Evolutionary conservation across 2,888 invertebrate species (phyloP).

Genomic region (Meta bourneti): DNA sequence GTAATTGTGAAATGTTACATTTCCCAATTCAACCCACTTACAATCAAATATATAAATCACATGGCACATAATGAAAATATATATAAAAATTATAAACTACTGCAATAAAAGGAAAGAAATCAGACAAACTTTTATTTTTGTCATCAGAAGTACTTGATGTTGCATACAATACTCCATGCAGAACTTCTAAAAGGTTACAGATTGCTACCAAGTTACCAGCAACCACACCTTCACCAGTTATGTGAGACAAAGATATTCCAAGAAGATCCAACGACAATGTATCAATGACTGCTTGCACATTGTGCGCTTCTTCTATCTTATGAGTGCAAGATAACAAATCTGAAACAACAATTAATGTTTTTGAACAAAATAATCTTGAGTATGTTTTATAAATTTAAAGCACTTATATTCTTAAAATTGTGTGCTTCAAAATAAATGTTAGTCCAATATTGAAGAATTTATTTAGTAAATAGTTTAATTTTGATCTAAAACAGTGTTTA

Average conservation of each 20-base stretch:
- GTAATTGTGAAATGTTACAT: no score
- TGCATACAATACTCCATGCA: slow-evolving; percentile 41
- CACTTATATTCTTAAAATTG: neutral
- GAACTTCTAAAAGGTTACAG: slow-evolving; percentile 67
- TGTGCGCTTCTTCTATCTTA: slow-evolving; percentile 64
- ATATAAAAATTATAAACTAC: neutral
- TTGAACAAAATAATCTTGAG: neutral
- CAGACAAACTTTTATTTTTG: slow-evolving; percentile 20
- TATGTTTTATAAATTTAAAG: neutral
- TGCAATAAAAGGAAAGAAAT: neutral
- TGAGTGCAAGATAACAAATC: slow-evolving; percentile 30
- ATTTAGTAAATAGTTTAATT: neutral
- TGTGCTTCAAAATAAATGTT: neutral
- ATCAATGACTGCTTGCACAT: slow-evolving; percentile 76
- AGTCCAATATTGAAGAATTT: neutral
- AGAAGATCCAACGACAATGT: slow-evolving; percentile 73
- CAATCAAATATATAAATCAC: no score
- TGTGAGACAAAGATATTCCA: slow-evolving; percentile 72
- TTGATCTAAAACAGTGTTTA: neutral
- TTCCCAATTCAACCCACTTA: no score
- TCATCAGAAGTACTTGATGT: neutral
- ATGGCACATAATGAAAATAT: neutral
- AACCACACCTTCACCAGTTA: slow-evolving; percentile 74
- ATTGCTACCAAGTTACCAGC: slow-evolving; percentile 44
- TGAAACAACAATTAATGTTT: neutral